Evolutionary conservation across 1,140 invertebrate genomes (phyloP).

Genomic region (Himalopsyche phryganea): DNA sequence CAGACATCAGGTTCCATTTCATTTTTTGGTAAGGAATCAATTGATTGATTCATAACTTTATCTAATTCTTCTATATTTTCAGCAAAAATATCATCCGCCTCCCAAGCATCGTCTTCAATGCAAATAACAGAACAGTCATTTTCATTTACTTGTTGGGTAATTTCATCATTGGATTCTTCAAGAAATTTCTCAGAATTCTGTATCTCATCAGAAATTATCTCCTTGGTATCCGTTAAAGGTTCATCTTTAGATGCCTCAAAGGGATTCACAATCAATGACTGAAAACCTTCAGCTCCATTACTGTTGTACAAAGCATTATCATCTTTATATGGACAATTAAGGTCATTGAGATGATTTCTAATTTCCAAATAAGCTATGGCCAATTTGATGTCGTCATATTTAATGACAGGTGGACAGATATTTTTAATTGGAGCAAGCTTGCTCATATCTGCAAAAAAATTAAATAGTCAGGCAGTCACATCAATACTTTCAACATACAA

Average conservation of each 20-base stretch:
- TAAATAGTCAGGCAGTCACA: not conserved
- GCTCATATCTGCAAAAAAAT: conserved; percentile 24
- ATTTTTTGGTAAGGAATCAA: not conserved
- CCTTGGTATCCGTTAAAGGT: not conserved
- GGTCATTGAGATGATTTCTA: conserved; percentile 16
- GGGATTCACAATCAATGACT: not conserved
- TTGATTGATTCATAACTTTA: not conserved
- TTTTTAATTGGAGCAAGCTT: conserved; percentile 26
- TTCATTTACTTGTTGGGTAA: not conserved
- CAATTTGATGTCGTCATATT: conserved; percentile 24
- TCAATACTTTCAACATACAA: not conserved
- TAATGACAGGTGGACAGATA: conserved; percentile 15
- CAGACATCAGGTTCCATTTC: not conserved
- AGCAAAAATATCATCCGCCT: conserved; percentile 17
- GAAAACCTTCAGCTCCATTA: not conserved
- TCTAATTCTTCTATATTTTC: conserved; percentile 17
- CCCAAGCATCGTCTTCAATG: conserved; percentile 10
- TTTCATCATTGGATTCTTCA: not conserved
- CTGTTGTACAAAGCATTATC: conserved; percentile 8
- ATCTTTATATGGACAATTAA: conserved; percentile 18
- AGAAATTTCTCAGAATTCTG: not conserved
- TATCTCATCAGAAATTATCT: not conserved
- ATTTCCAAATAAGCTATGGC: conserved; percentile 21
- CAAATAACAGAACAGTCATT: no score
- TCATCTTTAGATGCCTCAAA: not conserved